These are phyloP conservation scores for Sylvia borin DNA, from an alignment of 2,797 vertebrate species.

Conservation along the genomic window DNA sequence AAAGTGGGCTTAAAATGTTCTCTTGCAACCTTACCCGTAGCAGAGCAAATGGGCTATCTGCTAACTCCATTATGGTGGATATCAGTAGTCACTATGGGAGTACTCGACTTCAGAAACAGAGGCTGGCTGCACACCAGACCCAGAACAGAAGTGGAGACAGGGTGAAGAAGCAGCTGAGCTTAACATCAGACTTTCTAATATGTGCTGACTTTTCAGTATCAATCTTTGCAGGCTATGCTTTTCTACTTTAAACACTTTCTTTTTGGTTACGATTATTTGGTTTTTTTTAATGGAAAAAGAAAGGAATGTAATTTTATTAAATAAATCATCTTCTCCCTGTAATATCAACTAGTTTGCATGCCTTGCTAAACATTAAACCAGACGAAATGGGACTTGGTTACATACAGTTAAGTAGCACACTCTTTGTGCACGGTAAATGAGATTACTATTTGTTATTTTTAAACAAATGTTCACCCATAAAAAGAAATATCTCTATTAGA, in stretches of 20 bases:
- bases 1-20: not conserved
- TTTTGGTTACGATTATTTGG: conserved; percentile 8
- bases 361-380: conserved; percentile 55
- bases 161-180: conserved; percentile 45
- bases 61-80: conserved; percentile 53
- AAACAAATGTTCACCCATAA: conserved; percentile 25
- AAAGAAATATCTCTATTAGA: conserved; percentile 64
- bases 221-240: conserved; percentile 33
- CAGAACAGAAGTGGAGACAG: not conserved
- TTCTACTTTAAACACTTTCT: conserved; percentile 16
- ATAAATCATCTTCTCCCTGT: conserved; percentile 31
- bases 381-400: conserved; percentile 59
- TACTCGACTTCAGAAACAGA: conserved; percentile 14
- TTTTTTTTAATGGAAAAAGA: not conserved
- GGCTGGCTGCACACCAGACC: conserved; percentile 36
- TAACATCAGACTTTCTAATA: conserved; percentile 47
- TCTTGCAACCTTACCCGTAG: conserved; percentile 2
- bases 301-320: conserved; percentile 35
- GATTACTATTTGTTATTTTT: conserved; percentile 69
- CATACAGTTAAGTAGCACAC: conserved; percentile 5
- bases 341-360: not conserved
- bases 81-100: conserved; percentile 40
- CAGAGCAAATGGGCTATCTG: conserved; percentile 36
- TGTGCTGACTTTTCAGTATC: conserved; percentile 34
- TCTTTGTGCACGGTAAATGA: conserved; percentile 41